These are phyloP conservation scores for Melieria crassipennis DNA, from an alignment of 2,888 invertebrate genomes.

Conservation along the genomic window DNA sequence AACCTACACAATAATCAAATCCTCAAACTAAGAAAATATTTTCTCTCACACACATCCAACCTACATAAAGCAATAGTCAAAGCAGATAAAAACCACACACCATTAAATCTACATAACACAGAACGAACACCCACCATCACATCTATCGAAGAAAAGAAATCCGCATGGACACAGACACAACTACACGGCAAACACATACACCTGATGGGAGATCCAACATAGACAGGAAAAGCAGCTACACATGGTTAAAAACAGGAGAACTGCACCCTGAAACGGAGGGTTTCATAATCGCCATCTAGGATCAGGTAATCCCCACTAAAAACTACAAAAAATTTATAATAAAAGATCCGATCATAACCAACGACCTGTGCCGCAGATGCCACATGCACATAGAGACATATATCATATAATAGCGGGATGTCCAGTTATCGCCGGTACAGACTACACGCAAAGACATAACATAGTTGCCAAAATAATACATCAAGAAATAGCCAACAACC, in stretches of 20 bases:
- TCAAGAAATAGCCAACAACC: too few species aligned
- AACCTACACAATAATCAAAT: too few species aligned
- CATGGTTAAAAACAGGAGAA: background rate
- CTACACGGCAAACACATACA: too few species aligned
- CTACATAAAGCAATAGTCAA: too few species aligned
- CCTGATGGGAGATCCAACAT: too few species aligned
- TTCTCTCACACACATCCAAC: too few species aligned
- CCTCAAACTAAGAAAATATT: too few species aligned
- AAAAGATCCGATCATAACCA: background rate
- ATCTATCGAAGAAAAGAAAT: too few species aligned
- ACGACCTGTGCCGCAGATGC: background rate
- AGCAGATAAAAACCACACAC: too few species aligned
- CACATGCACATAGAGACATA: background rate
- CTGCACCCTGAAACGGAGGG: slow-evolving; percentile 4
- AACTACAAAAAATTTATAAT: slow-evolving; percentile 13
- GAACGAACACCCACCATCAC: too few species aligned
- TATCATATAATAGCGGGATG: background rate
- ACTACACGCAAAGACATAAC: background rate
- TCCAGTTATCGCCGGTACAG: background rate
- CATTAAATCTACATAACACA: too few species aligned
- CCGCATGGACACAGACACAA: too few species aligned
- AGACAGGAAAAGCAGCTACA: background rate
- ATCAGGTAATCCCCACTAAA: slow-evolving; percentile 13
- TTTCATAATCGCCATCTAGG: slow-evolving; percentile 13
- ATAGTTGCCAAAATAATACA: background rate